These are phyloP conservation scores for Meloe dianella DNA, from an alignment of 2,888 invertebrate genomes.

Conservation along the genomic window DNA sequence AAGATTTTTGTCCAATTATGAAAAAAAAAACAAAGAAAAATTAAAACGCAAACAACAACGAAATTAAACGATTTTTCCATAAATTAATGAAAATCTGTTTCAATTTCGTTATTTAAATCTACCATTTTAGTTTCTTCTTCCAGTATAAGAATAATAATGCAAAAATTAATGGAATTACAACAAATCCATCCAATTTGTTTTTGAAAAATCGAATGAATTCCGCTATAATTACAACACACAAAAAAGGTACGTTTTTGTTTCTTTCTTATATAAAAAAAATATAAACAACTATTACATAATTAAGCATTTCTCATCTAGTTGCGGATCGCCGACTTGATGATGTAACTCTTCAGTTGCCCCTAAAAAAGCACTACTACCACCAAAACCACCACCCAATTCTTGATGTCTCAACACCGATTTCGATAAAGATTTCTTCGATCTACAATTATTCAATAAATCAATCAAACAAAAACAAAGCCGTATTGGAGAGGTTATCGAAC, in stretches of 20 bases:
- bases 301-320: conserved; percentile 65
- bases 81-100: no score
- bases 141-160: no score
- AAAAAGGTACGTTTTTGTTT: conserved; percentile 11
- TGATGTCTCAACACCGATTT: conserved; percentile 61
- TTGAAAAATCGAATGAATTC: no score
- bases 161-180: no score
- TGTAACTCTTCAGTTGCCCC: conserved; percentile 62
- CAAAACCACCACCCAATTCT: conserved; percentile 51
- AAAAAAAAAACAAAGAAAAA: not conserved
- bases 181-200: no score
- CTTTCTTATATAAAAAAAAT: not conserved
- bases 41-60: no score
- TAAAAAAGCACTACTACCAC: conserved; percentile 49
- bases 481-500: conserved; percentile 11
- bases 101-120: no score
- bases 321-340: conserved; percentile 62
- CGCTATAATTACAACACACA: no score
- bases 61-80: not conserved
- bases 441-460: conserved; percentile 38
- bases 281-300: conserved; percentile 59
- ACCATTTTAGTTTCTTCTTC: no score
- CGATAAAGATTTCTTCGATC: conserved; percentile 60
- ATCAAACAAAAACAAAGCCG: not conserved
- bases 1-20: not conserved